Evolutionary conservation across 1,140 invertebrate species (phyloP), one percentile per base, ranked within the genome.

Genomic region (Euwallacea fornicatus): DNA sequence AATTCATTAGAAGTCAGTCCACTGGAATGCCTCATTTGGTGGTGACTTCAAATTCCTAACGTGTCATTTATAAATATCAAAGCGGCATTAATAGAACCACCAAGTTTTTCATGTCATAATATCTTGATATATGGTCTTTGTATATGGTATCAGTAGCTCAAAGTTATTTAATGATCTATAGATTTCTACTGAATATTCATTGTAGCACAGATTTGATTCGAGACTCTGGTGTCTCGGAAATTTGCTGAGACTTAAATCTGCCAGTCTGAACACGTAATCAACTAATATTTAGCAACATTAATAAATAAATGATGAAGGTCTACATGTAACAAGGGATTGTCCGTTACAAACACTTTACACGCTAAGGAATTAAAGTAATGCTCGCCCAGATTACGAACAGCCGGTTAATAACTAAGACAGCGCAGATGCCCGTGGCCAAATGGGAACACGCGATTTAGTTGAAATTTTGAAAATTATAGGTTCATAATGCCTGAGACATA

Each of bases 391-490:
- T 58, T 71, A 65, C 46, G 60, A 71, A 71, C 69, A 71, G 69
- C 62, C 62, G 54, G 62, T 71, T 71, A 71, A 71, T 71, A 71
- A 66, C 69, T 15, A 61, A 47, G 13, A 71, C 69, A 53, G 55
- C 62, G 69, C 60, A 70, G 68, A 63, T 71, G 69, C 69, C 69
- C 56, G 53, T 65, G 69, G 69, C 69, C 64, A 71, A 66, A 71
- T 46, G 63, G 63, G 62, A 71, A 71, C 69, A 71, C 69, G 69
- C 69, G 69, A 71, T 71, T 71, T 71, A 71, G 69, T 71, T 71
- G 69, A 71, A 71, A 66, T 71, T 71, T 71, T 60, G 69, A 65
- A 71, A 71, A 71, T 71, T 71, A 71, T 60, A 71, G 69, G 69
- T 71, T 71, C 47, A 71, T 71, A 71, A 71, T 65, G 63, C 41